Evolutionary conservation across 2,888 invertebrate species (phyloP), one percentile per base, ranked within the genome.

Genomic region (Drosophila stalkeri): DNA sequence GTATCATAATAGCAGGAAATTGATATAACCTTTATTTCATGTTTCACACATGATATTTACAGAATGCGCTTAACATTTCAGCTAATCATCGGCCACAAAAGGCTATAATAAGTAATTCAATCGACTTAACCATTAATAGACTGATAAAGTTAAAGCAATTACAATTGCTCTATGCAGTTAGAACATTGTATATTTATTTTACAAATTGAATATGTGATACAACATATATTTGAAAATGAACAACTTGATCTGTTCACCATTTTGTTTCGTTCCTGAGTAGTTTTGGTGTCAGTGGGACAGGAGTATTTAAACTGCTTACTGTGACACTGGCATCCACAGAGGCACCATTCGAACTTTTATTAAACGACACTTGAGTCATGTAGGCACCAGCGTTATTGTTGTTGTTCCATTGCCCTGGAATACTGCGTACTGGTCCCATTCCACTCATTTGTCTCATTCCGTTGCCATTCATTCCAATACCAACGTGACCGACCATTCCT

Each of bases 401-500:
- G 39, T 51, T 52, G 46, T 43, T 54, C 72, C 72, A 67, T 41
- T 67, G 72, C 9, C 60, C 63, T 5, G 37, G 18, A 47, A 61
- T 37, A 37, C 52, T 41, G 27, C 18, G 37, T n/a, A 44, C 51
- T 56, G 16, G 12, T 14, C 44, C 71, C 64, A 72, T 59, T 9
- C 63, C 71, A 3, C 23, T 14, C 47, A 70, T 71, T 37, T 33
- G 56, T 9, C 47, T 51, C 49, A 44, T 46, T 27, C 63, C 55
- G 37, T 67, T 35, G 1, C 44, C 41, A 20, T 27, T 51, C 46
- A 49, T 60, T 59, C 41, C 59, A 0, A 56, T 63, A 1, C 39
- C 57, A 20, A 20, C 33, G 6, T 39, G 23, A 12, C 54, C 65
- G 31, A 46, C 41, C 62, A 71, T 71, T 31, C 60, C 60, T 39